These are phyloP conservation scores for Temnothorax curvispinosus DNA, from an alignment of 1,140 invertebrate species.

Conservation along the genomic window DNA sequence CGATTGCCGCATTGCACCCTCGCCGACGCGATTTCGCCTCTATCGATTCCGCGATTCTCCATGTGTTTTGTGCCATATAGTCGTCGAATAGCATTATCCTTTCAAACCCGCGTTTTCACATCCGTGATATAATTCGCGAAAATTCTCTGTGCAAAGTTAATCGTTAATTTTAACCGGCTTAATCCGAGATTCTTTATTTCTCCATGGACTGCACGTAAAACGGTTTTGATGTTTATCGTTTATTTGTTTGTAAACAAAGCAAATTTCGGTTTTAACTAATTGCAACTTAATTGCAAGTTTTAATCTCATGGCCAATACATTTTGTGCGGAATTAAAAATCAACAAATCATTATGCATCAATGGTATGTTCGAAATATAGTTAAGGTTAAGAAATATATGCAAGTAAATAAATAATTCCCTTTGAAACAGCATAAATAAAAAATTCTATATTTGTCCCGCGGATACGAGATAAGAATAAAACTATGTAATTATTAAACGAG, in stretches of 20 bases:
- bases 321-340: background rate
- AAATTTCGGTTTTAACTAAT: constrained; percentile 57
- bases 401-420: background rate
- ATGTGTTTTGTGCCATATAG: constrained; percentile 73
- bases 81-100: constrained; percentile 66
- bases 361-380: background rate
- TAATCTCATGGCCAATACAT: constrained; percentile 32
- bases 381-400: background rate
- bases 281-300: constrained; percentile 10
- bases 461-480: background rate
- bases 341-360: background rate
- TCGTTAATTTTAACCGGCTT: constrained; percentile 35
- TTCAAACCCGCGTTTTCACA: constrained; percentile 68
- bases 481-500: background rate
- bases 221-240: background rate
- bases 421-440: background rate
- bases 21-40: constrained; percentile 76
- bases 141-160: constrained; percentile 34
- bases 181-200: background rate
- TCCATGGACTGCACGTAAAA: background rate
- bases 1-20: constrained; percentile 80
- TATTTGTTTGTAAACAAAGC: constrained; percentile 6
- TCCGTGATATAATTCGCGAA: constrained; percentile 22
- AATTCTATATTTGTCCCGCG: background rate
- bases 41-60: constrained; percentile 78